Evolutionary conservation across 2,888 invertebrate species (phyloP).

Genomic region (Dascillus cervinus): DNA sequence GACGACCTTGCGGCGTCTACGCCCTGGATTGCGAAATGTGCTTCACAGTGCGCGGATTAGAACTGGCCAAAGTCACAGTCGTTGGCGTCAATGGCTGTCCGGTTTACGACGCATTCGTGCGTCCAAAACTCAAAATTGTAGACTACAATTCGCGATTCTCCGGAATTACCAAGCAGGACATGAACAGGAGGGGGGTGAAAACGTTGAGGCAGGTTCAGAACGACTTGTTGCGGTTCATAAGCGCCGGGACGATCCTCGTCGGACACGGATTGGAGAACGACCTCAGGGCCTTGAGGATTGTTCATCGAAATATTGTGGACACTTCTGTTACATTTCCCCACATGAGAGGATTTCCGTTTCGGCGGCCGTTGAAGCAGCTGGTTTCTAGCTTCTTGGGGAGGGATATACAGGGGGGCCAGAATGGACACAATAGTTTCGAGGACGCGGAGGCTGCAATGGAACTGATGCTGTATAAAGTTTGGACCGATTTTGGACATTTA

Average conservation of each 20-base stretch:
- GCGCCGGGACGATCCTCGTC: slow-evolving; percentile 79
- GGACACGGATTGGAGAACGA: slow-evolving; percentile 96
- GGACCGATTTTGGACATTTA: slow-evolving; percentile 50
- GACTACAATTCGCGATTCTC: slow-evolving; percentile 96
- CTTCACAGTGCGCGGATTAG: slow-evolving; percentile 78
- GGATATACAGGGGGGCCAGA: slow-evolving; percentile 69
- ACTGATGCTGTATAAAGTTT: slow-evolving; percentile 72
- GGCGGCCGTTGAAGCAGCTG: slow-evolving; percentile 74
- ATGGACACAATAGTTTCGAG: slow-evolving; percentile 87
- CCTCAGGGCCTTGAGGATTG: slow-evolving; percentile 73
- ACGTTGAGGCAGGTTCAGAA: slow-evolving; percentile 74
- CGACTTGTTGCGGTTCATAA: slow-evolving; percentile 73
- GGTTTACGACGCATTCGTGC: slow-evolving; percentile 78
- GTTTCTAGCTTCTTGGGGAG: slow-evolving; percentile 64
- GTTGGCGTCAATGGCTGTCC: slow-evolving; percentile 64
- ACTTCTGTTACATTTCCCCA: slow-evolving; percentile 88
- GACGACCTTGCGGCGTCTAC: slow-evolving; percentile 53
- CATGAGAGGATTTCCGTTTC: slow-evolving; percentile 70
- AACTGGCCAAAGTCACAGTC: slow-evolving; percentile 81
- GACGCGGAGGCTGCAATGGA: slow-evolving; percentile 89
- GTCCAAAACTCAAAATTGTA: slow-evolving; percentile 72
- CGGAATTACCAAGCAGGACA: slow-evolving; percentile 69
- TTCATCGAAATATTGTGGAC: slow-evolving; percentile 81
- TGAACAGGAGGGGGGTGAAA: slow-evolving; percentile 50
- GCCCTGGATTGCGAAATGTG: slow-evolving; percentile 98